These are phyloP conservation scores for Rhopalosiphum maidis DNA, from an alignment of 1,140 invertebrate genomes.

Conservation along the genomic window DNA sequence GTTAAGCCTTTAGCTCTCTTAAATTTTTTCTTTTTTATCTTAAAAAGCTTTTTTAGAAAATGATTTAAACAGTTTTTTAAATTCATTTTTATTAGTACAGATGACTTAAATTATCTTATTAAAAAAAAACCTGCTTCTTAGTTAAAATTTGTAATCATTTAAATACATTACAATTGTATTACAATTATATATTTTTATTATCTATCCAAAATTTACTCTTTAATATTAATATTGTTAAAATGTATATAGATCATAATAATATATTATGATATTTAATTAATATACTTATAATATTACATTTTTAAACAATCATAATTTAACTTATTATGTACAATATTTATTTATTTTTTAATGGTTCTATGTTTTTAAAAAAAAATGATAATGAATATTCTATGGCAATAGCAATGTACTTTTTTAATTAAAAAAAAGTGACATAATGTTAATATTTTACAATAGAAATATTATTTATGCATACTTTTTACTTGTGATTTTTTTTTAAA, in stretches of 20 bases:
- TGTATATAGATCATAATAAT: not conserved
- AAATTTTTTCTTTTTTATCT: not conserved
- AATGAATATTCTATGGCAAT: not conserved
- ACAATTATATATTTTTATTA: not conserved
- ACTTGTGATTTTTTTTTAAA: too few species aligned
- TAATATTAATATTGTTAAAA: not conserved
- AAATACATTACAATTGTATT: not conserved
- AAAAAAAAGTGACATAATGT: too few species aligned
- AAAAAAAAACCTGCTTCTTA: not conserved
- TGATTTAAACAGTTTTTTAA: not conserved
- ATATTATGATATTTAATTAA: not conserved
- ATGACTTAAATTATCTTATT: not conserved
- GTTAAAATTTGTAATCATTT: not conserved
- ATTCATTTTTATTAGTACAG: not conserved
- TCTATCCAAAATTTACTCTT: too few species aligned
- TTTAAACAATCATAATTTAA: not conserved
- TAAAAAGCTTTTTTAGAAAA: not conserved
- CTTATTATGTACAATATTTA: not conserved
- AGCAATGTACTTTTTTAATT: too few species aligned
- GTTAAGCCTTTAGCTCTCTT: not conserved
- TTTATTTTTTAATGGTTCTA: not conserved
- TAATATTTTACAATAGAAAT: too few species aligned
- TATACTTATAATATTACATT: not conserved
- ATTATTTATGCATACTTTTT: too few species aligned
- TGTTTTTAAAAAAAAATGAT: not conserved